Evolutionary conservation across 2,113 vertebrate species (phyloP).

Genomic region (Takifugu bimaculatus): DNA sequence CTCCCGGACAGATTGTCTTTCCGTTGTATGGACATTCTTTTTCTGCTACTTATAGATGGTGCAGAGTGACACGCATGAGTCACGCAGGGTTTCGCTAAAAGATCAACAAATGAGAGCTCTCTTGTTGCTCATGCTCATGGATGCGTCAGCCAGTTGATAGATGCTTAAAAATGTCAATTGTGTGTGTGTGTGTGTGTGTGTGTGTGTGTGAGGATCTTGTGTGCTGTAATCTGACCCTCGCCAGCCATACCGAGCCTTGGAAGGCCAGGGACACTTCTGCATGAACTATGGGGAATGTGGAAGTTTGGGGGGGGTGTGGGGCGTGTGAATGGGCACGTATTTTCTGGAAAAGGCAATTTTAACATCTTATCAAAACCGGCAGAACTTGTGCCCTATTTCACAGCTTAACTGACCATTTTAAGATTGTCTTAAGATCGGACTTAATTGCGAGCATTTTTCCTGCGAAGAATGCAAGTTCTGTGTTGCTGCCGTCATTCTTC

Average conservation of each 20-base stretch:
- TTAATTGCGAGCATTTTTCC: too few species aligned
- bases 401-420: too few species aligned
- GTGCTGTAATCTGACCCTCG: slow-evolving; percentile 55
- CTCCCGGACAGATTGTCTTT: slow-evolving; percentile 8
- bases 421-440: too few species aligned
- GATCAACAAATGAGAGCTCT: slow-evolving; percentile 24
- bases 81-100: slow-evolving; percentile 14
- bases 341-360: background rate
- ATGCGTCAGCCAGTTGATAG: slow-evolving; percentile 35
- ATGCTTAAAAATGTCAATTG: slow-evolving; percentile 16
- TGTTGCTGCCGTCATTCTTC: too few species aligned
- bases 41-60: background rate
- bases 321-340: slow-evolving; percentile 25
- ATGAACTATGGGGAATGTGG: slow-evolving; percentile 47
- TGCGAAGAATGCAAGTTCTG: too few species aligned
- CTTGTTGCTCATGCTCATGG: slow-evolving; percentile 30
- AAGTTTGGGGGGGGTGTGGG: slow-evolving; percentile 16
- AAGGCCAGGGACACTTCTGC: slow-evolving; percentile 50
- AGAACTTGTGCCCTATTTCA: background rate
- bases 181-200: background rate
- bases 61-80: slow-evolving; percentile 37
- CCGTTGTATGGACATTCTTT: background rate
- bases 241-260: slow-evolving; percentile 51
- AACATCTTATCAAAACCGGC: slow-evolving; percentile 11
- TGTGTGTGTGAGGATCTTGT: slow-evolving; percentile 38